Evolutionary conservation across 2,888 invertebrate genomes (phyloP), one percentile per base, ranked within the genome.

Genomic region (Dexiosoma caninum): DNA sequence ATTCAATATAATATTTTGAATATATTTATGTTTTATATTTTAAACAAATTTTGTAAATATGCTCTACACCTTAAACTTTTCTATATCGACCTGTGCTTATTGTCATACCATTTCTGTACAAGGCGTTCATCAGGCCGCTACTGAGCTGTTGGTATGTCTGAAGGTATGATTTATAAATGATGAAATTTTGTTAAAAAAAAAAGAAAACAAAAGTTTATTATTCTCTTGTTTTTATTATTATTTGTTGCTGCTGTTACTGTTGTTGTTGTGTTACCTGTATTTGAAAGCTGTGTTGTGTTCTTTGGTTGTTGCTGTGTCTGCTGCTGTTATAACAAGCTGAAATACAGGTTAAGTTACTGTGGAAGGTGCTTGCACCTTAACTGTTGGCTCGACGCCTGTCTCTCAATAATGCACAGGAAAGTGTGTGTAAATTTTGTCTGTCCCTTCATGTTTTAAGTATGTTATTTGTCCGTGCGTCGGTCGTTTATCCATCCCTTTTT

Each of bases 301-400:
- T 35, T 55, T 64, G 12, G 8, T 49, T 64, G 37, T 53, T 55
- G 5, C n/a, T n/a, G 7, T 40, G 44, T 46, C 62, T 40, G 35
- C 21, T 60, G 49, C 46, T 49, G 70, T 79, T 64, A 75, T 42
- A 57, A 46, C 64, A 74, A 57, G 72, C 60, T 69, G 72, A 72
- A 81, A 81, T 81, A 81, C 81, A 81, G 81, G 81, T 81, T 81
- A 81, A 81, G 81, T 81, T 81, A 81, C 72, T 81, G 81, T 69
- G 69, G 71, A 81, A 81, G 81, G 81, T 81, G 81, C 76, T 69
- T 81, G 67, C 72, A 81, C 81, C 77, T 81, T 62, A 76, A 42
- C 55, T 75, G 40, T 51, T 10, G 9, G 16, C 42, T 9, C 7
- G 30, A 32, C 21, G 23, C 19, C 23, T 3, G 14, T 40, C 19